Percentiles rank a stretch among this genome's conserved stretches.
Evolutionary conservation across 1,140 invertebrate genomes (phyloP).

Genomic region (Drosophila murphyi): DNA sequence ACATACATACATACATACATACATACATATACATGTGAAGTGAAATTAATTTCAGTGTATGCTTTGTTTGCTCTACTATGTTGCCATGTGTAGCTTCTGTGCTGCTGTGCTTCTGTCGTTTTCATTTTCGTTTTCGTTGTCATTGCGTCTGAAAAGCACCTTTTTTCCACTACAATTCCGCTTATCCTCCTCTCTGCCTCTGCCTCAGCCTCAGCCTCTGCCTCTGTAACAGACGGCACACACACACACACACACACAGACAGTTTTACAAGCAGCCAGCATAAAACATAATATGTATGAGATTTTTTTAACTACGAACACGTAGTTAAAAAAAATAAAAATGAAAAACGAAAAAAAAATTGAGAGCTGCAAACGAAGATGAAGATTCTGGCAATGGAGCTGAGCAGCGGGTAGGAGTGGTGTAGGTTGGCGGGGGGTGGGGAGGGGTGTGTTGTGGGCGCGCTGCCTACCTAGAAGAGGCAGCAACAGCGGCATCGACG

Average conservation of each 20-base stretch:
- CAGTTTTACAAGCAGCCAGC: conserved; percentile 58
- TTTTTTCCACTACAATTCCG: conserved; percentile 69
- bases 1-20: too few species aligned
- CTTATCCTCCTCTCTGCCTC: conserved; percentile 53
- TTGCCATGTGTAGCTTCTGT: conserved; percentile 33
- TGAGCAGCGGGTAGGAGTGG: neutral
- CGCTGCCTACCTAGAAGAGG: conserved; percentile 49
- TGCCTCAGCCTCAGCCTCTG: neutral
- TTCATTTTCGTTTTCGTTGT: conserved; percentile 44
- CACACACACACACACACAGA: conserved; percentile 34
- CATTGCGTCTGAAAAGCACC: conserved; percentile 60
- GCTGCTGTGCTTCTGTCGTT: conserved; percentile 13
- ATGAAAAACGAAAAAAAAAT: conserved; percentile 51
- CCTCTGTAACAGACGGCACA: conserved; percentile 24
- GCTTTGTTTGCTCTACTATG: conserved; percentile 8
- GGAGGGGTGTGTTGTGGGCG: neutral
- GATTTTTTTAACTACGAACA: conserved; percentile 84
- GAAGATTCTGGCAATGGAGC: conserved; percentile 29
- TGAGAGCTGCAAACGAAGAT: conserved; percentile 60
- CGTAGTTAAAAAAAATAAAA: conserved; percentile 78
- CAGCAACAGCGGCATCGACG: conserved; percentile 29
- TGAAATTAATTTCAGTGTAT: conserved; percentile 18
- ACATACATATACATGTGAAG: too few species aligned
- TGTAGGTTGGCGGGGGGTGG: too few species aligned
- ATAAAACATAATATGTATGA: conserved; percentile 82